Conservation (phyloP, 1,140 invertebrate genomes). For the Oreohelix idahoensis region DNA sequence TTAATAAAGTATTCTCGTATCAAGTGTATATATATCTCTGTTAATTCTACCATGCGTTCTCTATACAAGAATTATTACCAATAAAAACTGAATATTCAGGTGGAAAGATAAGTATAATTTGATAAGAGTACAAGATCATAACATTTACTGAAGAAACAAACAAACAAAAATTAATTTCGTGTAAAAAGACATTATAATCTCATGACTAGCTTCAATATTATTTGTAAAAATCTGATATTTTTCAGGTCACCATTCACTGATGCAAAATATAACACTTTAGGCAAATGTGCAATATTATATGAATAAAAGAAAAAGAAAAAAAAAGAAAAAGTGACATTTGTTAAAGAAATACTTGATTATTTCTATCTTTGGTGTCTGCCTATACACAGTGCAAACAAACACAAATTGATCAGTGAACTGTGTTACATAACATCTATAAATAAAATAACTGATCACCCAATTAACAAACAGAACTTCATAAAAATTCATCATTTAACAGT, state of each 20-base stretch:
- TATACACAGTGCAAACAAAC: background rate
- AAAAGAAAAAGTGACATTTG: background rate
- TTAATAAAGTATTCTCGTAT: background rate
- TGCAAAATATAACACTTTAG: background rate
- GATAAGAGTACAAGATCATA: background rate
- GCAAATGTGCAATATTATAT: background rate
- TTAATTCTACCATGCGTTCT: background rate
- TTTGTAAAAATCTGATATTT: too few species aligned
- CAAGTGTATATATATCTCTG: background rate
- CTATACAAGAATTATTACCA: too few species aligned
- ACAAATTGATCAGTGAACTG: background rate
- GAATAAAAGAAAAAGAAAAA: too few species aligned
- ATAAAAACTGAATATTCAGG: background rate
- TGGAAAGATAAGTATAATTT: background rate
- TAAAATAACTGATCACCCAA: too few species aligned
- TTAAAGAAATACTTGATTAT: background rate
- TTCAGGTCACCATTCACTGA: background rate
- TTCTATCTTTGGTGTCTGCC: background rate
- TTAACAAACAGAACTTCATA: too few species aligned
- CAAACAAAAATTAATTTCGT: background rate
- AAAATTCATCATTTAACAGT: too few species aligned
- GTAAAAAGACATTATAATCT: background rate
- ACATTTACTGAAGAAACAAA: background rate
- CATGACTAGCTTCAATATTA: background rate
- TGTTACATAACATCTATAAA: too few species aligned